Base-by-base conservation (phyloP, 2,888 invertebrate genomes). In the Hedya salicella region DNA sequence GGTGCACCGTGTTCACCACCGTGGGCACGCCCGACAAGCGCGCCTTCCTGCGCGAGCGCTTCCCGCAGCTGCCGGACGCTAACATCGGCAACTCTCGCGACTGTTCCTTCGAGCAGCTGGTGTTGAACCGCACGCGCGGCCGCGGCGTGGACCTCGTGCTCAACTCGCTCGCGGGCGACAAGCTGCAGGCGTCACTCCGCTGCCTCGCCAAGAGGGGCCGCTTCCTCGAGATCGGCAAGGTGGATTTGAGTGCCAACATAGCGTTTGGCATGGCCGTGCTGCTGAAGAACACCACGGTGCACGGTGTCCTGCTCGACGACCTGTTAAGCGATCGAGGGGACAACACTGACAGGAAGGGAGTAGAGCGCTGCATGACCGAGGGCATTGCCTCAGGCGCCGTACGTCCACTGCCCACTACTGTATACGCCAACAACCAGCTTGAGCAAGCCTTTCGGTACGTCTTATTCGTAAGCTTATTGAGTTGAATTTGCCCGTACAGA, bases 271-370 rank as follows among this genome's bases (percentile, higher is more conserved):
- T n/a, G n/a, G n/a, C n/a, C n/a, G n/a, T n/a, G n/a, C n/a, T n/a
- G n/a, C n/a, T n/a, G n/a, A n/a, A n/a, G n/a, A n/a, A n/a, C n/a
- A n/a, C n/a, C n/a, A n/a, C n/a, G n/a, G n/a, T n/a, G n/a, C n/a
- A 99, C 89, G 99, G 99, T 73, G 98, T 99, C 79, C 93, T 99
- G 40, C 91, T 99, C 79, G 99, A 99, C 90, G 97, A 97, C 46
- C 93, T 99, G 67, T 98, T 98, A 93, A 97, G 96, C 73, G 93
- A 93, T 59, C 93, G 93, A 68, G 91, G 92, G 54, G 78, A 78
- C 50, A 40, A 78, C 79, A 92, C 93, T 63, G 97, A 97, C 66
- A 96, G 97, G 88, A 89, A 88, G 70, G 95, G 94, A 75, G 96
- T 99, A 32, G 95, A 96, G 17, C 89, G 93, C 48, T 94, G 98